These are phyloP conservation scores for Bolinopsis microptera DNA, from an alignment of 37 sponge, comb jelly and placozoan genomes.

Conservation along the genomic window DNA sequence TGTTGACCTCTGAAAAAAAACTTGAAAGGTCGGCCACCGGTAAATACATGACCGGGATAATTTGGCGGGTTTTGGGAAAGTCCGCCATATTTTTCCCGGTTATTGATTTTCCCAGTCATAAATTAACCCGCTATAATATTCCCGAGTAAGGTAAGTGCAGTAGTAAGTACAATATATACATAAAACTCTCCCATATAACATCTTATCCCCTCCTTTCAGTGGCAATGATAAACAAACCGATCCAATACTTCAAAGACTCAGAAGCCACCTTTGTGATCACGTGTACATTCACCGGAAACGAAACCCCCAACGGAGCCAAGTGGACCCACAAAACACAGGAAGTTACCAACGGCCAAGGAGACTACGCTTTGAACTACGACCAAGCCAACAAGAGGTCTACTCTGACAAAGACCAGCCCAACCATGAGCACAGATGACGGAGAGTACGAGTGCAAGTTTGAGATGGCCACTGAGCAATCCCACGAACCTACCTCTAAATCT, in stretches of 20 bases:
- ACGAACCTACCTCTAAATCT: background rate
- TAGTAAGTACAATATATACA: no score
- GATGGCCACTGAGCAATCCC: background rate
- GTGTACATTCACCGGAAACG: background rate
- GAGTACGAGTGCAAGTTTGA: constrained; percentile 12
- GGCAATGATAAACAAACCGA: background rate
- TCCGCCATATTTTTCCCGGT: no score
- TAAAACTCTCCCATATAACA: no score
- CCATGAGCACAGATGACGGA: background rate
- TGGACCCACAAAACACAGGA: background rate
- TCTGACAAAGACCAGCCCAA: background rate
- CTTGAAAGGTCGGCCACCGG: no score
- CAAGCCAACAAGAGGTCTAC: background rate
- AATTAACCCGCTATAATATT: no score
- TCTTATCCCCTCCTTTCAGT: no score
- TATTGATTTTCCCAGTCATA: no score
- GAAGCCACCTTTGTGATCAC: background rate
- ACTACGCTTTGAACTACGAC: background rate
- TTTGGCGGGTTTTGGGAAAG: no score
- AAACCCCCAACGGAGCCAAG: background rate
- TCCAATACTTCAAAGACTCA: background rate
- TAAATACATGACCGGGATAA: no score
- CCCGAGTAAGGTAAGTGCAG: no score
- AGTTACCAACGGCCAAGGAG: background rate
- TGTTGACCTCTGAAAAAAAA: no score